Conservation (phyloP, 2,113 vertebrate genomes). For the Pterocles orientalis region DNA sequence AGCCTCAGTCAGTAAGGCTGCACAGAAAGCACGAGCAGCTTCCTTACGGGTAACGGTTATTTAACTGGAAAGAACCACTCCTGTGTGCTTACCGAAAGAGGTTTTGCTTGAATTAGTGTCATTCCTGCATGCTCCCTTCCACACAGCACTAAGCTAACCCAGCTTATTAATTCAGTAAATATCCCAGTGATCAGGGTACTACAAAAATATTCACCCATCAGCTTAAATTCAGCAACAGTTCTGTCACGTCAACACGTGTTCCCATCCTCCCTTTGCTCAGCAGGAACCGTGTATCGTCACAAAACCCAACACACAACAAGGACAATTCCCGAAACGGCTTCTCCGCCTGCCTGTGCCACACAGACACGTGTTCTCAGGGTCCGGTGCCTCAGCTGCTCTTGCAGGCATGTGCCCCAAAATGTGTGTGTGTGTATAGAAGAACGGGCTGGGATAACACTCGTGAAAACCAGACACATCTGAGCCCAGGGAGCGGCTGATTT, state of each 20-base stretch:
- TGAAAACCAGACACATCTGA: background rate
- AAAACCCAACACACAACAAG: background rate
- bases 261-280: background rate
- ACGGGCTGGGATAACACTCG: background rate
- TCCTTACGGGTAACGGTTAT: background rate
- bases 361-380: fast-evolving
- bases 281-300: background rate
- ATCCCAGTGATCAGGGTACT: background rate
- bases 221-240: background rate
- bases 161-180: background rate
- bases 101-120: background rate
- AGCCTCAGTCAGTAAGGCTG: background rate
- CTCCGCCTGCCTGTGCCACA: background rate
- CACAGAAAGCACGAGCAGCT: background rate
- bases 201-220: background rate
- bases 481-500: background rate
- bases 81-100: background rate
- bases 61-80: background rate
- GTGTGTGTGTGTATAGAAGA: background rate
- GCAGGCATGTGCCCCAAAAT: background rate
- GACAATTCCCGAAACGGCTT: background rate
- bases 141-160: background rate
- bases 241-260: background rate
- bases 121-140: background rate
- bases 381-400: background rate